Conservation (phyloP, 2,888 invertebrate species). For the Eledone cirrhosa region DNA sequence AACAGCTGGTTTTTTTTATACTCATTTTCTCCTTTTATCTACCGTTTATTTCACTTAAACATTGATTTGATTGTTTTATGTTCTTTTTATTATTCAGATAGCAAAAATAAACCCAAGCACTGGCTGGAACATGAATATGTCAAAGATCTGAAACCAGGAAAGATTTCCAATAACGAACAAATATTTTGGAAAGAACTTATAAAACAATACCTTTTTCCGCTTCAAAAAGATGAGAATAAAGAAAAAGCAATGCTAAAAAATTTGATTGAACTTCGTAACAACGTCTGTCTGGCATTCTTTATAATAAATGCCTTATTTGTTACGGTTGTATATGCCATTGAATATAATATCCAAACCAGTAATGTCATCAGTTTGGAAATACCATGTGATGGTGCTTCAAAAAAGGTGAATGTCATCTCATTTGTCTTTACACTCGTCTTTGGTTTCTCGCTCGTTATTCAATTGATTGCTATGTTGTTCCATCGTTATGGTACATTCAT, state of each 20-base stretch:
- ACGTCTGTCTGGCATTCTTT: constrained; percentile 78
- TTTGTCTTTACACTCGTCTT: constrained; percentile 50
- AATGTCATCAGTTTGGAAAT: constrained; percentile 31
- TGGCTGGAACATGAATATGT: constrained; percentile 92
- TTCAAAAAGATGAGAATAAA: constrained; percentile 85
- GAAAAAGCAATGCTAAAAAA: constrained; percentile 66
- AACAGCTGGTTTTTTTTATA: too few species aligned
- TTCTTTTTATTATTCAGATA: neutral
- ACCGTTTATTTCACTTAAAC: neutral
- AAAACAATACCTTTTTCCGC: constrained; percentile 91
- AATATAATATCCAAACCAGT: constrained; percentile 76
- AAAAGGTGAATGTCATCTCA: constrained; percentile 47
- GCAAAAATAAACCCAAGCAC: constrained; percentile 66
- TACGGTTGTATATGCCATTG: constrained; percentile 95
- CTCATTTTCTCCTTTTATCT: neutral
- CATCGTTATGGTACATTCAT: constrained; percentile 97
- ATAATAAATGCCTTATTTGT: constrained; percentile 98
- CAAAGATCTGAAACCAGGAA: constrained; percentile 88
- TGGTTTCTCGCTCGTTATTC: constrained; percentile 48
- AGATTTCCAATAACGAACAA: constrained; percentile 77
- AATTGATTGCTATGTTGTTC: constrained; percentile 89
- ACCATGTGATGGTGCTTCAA: constrained; percentile 27
- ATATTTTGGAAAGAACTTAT: constrained; percentile 94
- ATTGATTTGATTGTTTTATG: neutral
- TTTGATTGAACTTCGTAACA: constrained; percentile 92